These are phyloP conservation scores for Batillaria attramentaria DNA, from an alignment of 1,140 invertebrate genomes.

Conservation along the genomic window DNA sequence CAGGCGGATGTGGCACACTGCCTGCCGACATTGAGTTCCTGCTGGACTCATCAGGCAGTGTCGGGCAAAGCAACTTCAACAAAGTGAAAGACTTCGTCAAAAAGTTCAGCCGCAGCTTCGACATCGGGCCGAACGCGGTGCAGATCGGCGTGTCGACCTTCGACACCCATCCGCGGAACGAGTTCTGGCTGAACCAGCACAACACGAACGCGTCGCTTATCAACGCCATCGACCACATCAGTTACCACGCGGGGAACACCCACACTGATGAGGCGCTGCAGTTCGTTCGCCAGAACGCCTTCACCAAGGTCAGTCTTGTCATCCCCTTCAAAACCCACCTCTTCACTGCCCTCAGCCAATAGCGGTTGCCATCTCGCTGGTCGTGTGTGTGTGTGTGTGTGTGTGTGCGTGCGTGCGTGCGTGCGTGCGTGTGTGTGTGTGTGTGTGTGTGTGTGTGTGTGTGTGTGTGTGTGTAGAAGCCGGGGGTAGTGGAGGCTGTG, in stretches of 20 bases:
- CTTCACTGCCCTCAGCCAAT: too few species aligned
- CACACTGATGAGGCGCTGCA: conserved; percentile 54
- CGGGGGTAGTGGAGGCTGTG: too few species aligned
- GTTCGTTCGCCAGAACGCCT: conserved; percentile 49
- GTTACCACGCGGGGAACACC: conserved; percentile 49
- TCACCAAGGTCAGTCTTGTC: conserved; percentile 46
- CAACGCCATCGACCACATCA: conserved; percentile 37
- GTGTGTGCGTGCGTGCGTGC: neutral
- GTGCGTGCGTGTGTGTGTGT: neutral
- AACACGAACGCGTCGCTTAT: conserved; percentile 37
- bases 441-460: neutral
- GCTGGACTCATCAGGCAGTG: conserved; percentile 61
- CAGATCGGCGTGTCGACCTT: conserved; percentile 41
- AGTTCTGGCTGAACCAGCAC: conserved; percentile 66
- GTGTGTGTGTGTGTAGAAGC: neutral
- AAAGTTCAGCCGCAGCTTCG: conserved; percentile 55
- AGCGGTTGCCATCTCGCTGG: too few species aligned
- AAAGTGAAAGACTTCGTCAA: conserved; percentile 61
- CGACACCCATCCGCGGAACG: conserved; percentile 48
- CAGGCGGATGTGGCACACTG: conserved; percentile 56
- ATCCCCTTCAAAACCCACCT: too few species aligned
- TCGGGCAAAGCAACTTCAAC: conserved; percentile 54
- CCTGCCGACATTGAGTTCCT: conserved; percentile 64
- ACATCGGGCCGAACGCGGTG: conserved; percentile 40
- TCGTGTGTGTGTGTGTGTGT: too few species aligned